Evolutionary conservation across 2,888 invertebrate species (phyloP).

Genomic region (Linyphia triangularis): DNA sequence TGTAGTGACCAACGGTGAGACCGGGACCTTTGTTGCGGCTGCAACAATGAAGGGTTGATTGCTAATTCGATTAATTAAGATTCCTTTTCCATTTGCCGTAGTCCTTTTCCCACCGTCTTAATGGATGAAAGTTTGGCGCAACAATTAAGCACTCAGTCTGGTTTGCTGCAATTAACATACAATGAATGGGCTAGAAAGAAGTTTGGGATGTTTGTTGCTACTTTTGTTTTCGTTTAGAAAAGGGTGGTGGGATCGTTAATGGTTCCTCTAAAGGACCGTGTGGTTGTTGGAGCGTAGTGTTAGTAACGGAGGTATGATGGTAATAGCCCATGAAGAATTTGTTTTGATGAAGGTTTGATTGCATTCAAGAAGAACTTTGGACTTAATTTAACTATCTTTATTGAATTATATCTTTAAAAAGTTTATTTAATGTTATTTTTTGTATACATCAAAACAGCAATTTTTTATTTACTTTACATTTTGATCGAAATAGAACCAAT

Average conservation of each 20-base stretch:
- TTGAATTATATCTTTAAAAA: too few relatives aligned
- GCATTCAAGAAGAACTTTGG: not conserved
- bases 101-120: not conserved
- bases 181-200: constrained; percentile 6
- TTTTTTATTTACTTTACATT: too few relatives aligned
- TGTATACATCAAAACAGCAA: too few relatives aligned
- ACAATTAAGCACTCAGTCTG: constrained; percentile 13
- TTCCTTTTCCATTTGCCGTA: constrained; percentile 19
- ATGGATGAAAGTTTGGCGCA: constrained; percentile 31
- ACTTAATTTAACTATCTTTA: not conserved
- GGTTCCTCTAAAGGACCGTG: not conserved
- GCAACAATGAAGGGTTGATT: constrained; percentile 29
- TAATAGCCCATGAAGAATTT: not conserved
- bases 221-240: constrained; percentile 45
- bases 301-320: not conserved
- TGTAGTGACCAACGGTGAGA: constrained; percentile 11
- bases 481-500: too few relatives aligned
- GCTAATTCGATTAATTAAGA: constrained; percentile 60
- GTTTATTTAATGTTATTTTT: too few relatives aligned
- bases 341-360: not conserved
- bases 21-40: constrained; percentile 22
- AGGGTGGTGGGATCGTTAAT: constrained; percentile 3
- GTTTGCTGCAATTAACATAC: constrained; percentile 37
- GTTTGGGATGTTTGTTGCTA: not conserved
- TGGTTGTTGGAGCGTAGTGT: constrained; percentile 6